These are phyloP conservation scores for Rhinichthys osculus DNA, from an alignment of 2,797 vertebrate species.

Conservation along the genomic window DNA sequence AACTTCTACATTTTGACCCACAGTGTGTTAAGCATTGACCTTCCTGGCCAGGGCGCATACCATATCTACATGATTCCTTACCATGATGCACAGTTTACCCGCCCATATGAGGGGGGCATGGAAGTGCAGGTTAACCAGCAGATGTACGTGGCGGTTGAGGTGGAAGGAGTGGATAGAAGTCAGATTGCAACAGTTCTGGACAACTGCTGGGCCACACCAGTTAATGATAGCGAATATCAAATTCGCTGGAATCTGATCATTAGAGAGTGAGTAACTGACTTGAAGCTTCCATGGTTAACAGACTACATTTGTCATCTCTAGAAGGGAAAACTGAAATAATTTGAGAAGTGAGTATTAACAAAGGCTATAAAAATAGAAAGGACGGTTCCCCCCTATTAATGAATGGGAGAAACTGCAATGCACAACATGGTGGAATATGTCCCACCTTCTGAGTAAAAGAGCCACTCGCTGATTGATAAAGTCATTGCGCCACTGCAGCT, in stretches of 20 bases:
- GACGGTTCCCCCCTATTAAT: background rate
- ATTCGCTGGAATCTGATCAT: slow-evolving; percentile 71
- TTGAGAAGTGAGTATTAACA: too few relatives aligned
- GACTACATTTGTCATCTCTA: background rate
- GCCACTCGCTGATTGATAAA: background rate
- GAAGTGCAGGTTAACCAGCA: slow-evolving; percentile 64
- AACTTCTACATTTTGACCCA: background rate
- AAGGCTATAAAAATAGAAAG: too few relatives aligned
- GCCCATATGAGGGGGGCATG: slow-evolving; percentile 41
- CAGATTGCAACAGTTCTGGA: slow-evolving; percentile 71
- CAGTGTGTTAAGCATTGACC: slow-evolving; percentile 67
- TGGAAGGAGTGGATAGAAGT: slow-evolving; percentile 63
- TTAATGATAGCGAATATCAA: slow-evolving; percentile 47
- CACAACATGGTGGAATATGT: background rate
- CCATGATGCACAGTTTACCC: slow-evolving; percentile 62
- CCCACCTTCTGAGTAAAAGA: background rate
- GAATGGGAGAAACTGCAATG: background rate
- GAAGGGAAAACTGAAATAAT: background rate
- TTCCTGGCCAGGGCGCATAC: slow-evolving; percentile 66
- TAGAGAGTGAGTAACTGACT: slow-evolving; percentile 64
- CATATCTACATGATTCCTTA: slow-evolving; percentile 68
- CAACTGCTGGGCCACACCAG: slow-evolving; percentile 76
- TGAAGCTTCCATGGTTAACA: background rate
- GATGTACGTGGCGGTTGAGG: slow-evolving; percentile 69
- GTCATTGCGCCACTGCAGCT: background rate